phyloP scores from a whole-genome alignment of 2,888 invertebrate genomes.

The Caenorhabditis uteleia region DNA sequence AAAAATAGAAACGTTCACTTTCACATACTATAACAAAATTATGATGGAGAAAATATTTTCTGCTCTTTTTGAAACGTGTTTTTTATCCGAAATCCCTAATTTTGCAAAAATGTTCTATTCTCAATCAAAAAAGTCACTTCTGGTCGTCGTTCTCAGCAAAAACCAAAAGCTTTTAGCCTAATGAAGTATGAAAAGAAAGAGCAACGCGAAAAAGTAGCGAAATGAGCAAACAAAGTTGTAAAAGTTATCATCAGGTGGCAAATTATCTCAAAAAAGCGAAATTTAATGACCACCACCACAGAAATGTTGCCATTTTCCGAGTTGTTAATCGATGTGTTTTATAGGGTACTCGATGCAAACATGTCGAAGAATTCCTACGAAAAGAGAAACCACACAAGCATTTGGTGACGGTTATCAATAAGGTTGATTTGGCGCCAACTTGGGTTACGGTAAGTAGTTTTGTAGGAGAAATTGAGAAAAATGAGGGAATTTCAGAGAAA shows the following conservation, averaged over 20 bases:
- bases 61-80: no score
- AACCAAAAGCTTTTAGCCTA: no score
- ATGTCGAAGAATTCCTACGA: constrained; percentile 83
- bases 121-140: no score
- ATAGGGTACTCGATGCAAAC: constrained; percentile 81
- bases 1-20: no score
- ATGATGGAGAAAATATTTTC: no score
- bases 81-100: constrained; percentile 1
- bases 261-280: no score
- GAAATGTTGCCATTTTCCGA: constrained; percentile 16
- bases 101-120: neutral
- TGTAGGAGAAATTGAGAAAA: neutral
- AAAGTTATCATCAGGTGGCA: constrained; percentile 7
- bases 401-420: constrained; percentile 93
- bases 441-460: constrained; percentile 82
- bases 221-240: no score
- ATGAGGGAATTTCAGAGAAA: constrained; percentile 79
- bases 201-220: no score
- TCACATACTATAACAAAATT: no score
- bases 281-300: constrained; percentile 1
- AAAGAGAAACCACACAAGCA: constrained; percentile 94
- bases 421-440: constrained; percentile 86
- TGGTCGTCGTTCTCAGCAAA: no score
- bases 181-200: no score
- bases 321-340: no score